A percentile compares a stretch with the other conserved stretches of the same genome.
Evolutionary conservation across 2,888 invertebrate genomes (phyloP).

Genomic region (Drosophila barbarae): DNA sequence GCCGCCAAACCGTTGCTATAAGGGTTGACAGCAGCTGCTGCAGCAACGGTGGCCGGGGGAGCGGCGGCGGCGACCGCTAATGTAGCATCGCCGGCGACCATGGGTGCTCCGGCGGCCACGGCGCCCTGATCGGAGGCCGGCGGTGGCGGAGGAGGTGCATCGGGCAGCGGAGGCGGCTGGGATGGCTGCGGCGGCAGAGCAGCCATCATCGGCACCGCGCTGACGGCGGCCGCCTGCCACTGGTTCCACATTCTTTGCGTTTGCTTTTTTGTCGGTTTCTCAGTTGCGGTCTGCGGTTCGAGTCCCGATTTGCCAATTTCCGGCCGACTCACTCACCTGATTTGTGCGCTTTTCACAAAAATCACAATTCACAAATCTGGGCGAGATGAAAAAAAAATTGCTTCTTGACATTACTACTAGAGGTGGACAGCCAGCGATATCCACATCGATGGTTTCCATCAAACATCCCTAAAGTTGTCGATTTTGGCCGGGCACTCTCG

Average conservation of each 20-base stretch:
- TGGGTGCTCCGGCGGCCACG: constrained; percentile 9
- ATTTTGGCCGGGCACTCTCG: neutral
- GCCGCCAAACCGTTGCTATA: constrained; percentile 25
- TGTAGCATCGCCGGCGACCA: neutral
- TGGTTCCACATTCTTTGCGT: constrained; percentile 70
- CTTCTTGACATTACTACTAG: constrained; percentile 70
- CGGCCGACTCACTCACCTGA: neutral
- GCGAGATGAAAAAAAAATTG: constrained; percentile 30
- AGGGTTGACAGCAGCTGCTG: constrained; percentile 24
- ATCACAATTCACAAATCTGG: constrained; percentile 15
- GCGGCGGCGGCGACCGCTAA: constrained; percentile 1
- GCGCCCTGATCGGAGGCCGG: constrained; percentile 38
- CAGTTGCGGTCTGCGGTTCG: neutral
- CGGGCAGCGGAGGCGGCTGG: constrained; percentile 65
- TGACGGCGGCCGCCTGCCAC: constrained; percentile 59
- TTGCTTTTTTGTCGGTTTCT: neutral
- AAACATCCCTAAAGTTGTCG: neutral
- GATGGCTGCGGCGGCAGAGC: constrained; percentile 61
- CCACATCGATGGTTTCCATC: neutral
- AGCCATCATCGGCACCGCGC: constrained; percentile 49
- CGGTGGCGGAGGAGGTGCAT: constrained; percentile 65
- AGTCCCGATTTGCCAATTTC: neutral
- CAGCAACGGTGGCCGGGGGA: neutral
- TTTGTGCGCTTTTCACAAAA: constrained; percentile 10
- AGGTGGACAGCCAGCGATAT: constrained; percentile 35